These are phyloP conservation scores for Aphelenchoides avenae DNA, from an alignment of 1,140 invertebrate species.

Conservation along the genomic window DNA sequence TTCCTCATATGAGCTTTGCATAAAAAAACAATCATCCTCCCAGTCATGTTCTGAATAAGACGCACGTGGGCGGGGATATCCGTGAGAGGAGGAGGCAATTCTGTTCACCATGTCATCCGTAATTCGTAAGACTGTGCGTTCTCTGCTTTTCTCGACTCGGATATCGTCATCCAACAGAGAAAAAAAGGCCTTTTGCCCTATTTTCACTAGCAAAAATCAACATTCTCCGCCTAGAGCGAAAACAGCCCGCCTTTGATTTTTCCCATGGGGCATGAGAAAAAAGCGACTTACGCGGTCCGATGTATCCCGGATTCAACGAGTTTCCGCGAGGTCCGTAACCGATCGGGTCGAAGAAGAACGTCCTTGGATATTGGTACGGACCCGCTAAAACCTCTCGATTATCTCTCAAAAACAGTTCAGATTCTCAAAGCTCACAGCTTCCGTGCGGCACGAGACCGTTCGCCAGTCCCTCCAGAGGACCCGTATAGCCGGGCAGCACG, in stretches of 20 bases:
- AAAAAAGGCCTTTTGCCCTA: background rate
- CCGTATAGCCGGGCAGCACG: conserved; percentile 8
- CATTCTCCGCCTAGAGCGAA: background rate
- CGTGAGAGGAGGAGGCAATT: too few relatives aligned
- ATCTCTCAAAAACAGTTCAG: too few relatives aligned
- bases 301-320: conserved; percentile 9
- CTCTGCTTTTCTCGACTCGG: too few relatives aligned
- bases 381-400: background rate
- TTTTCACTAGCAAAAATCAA: background rate
- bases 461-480: conserved; percentile 1
- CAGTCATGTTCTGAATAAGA: too few relatives aligned
- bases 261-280: background rate
- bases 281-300: conserved; percentile 17
- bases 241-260: background rate
- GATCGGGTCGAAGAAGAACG: background rate
- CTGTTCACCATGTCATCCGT: too few relatives aligned
- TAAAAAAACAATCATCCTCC: too few relatives aligned
- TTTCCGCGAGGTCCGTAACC: background rate
- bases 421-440: too few relatives aligned
- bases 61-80: too few relatives aligned
- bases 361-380: background rate
- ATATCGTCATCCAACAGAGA: conserved; percentile 21
- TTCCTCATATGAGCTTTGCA: too few relatives aligned
- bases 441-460: conserved; percentile 3
- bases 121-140: too few relatives aligned